A percentile compares a stretch with the other conserved stretches of the same genome.
Evolutionary conservation across 1,140 invertebrate species (phyloP).

Genomic region (Augochlora pura): DNA sequence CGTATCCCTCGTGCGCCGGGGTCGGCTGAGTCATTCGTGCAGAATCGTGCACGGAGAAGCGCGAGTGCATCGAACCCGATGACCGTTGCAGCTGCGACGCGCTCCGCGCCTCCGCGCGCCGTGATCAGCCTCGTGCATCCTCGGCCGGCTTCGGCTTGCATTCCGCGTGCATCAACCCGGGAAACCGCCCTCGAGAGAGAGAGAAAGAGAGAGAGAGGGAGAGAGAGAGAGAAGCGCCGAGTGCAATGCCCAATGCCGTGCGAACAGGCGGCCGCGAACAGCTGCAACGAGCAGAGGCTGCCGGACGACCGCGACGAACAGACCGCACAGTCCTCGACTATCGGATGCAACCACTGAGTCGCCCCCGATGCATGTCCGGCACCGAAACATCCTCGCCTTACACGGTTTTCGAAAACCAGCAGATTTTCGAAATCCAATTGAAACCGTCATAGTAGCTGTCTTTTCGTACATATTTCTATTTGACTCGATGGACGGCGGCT

Average conservation of each 20-base stretch:
- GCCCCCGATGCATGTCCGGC: neutral
- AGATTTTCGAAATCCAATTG: no score
- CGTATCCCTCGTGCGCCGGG: constrained; percentile 71
- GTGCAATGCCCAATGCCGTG: constrained; percentile 71
- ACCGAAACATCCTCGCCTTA: no score
- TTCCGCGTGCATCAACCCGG: constrained; percentile 74
- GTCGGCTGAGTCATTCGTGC: constrained; percentile 73
- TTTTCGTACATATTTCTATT: no score
- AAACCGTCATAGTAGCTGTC: no score
- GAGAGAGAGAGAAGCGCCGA: constrained; percentile 72
- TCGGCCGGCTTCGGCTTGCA: constrained; percentile 71
- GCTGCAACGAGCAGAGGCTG: constrained; percentile 51
- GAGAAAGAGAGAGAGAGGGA: no score
- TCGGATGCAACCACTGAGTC: neutral
- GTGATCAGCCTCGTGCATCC: constrained; percentile 57
- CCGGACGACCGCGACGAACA: constrained; percentile 17
- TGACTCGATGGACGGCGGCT: no score
- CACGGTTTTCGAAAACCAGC: no score
- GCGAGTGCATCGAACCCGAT: constrained; percentile 78
- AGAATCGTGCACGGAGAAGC: constrained; percentile 66
- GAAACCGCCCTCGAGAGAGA: constrained; percentile 71
- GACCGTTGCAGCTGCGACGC: constrained; percentile 77
- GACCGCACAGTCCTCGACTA: constrained; percentile 19
- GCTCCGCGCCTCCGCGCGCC: constrained; percentile 34
- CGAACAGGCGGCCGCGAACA: constrained; percentile 52